Evolutionary conservation across 1,140 invertebrate genomes (phyloP).

Genomic region (Diploscapter pachys): DNA sequence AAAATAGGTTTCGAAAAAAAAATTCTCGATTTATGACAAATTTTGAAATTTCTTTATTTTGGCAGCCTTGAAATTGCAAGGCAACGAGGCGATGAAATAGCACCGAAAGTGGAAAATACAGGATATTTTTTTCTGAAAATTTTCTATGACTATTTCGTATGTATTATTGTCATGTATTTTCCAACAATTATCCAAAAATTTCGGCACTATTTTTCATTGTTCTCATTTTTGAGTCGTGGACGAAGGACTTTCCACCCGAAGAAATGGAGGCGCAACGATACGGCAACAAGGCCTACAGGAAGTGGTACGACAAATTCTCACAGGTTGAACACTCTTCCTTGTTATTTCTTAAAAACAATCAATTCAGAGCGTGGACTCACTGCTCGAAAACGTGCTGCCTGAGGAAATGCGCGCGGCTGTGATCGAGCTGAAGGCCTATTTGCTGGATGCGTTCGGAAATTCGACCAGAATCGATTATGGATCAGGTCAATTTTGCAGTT

Average conservation of each 20-base stretch:
- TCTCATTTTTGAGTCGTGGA: conserved; percentile 45
- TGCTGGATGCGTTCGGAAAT: conserved; percentile 91
- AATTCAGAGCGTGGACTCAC: conserved; percentile 64
- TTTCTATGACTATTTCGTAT: no score
- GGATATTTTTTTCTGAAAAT: no score
- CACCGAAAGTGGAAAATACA: no score
- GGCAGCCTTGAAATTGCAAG: no score
- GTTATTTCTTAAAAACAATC: conserved; percentile 7
- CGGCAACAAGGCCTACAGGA: conserved; percentile 78
- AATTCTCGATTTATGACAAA: no score
- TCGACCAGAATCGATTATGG: conserved; percentile 96
- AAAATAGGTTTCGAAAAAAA: no score
- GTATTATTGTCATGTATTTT: no score
- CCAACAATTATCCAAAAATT: no score
- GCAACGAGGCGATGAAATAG: no score
- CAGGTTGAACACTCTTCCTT: conserved; percentile 63
- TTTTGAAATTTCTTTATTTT: no score
- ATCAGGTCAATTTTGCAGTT: conserved; percentile 67
- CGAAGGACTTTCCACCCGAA: conserved; percentile 47
- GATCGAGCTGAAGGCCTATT: conserved; percentile 79
- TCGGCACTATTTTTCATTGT: background rate
- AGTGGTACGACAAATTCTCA: conserved; percentile 76
- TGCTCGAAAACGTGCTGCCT: conserved; percentile 71
- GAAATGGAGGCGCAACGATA: conserved; percentile 54
- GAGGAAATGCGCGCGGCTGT: conserved; percentile 70